Evolutionary conservation across 2,113 vertebrate genomes (phyloP).

Genomic region (Rhinogobius similis): DNA sequence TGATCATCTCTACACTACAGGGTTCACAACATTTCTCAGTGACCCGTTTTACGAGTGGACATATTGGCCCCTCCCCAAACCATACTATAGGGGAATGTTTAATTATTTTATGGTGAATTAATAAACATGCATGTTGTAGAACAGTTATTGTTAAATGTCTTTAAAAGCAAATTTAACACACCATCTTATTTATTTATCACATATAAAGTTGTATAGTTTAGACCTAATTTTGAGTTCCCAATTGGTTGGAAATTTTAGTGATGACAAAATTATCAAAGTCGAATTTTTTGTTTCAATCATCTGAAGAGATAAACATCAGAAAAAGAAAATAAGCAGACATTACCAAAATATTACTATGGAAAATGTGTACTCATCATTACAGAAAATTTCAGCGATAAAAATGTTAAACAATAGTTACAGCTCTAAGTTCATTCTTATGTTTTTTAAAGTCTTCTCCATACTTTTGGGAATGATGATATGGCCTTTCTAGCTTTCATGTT

Average conservation of each 20-base stretch:
- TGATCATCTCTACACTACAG: background rate
- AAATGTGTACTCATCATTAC: background rate
- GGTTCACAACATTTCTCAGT: background rate
- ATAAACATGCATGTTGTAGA: background rate
- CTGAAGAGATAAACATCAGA: background rate
- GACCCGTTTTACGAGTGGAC: too few species aligned
- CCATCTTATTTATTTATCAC: too few species aligned
- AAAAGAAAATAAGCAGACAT: background rate
- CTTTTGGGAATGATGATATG: background rate
- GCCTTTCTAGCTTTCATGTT: conserved; percentile 84
- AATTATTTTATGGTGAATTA: background rate
- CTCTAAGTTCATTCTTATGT: background rate
- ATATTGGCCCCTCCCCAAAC: too few species aligned
- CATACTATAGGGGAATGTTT: too few species aligned
- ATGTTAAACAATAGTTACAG: background rate
- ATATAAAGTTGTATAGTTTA: too few species aligned
- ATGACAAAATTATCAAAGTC: too few species aligned
- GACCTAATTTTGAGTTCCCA: too few species aligned
- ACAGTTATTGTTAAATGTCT: too few species aligned
- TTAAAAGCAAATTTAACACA: too few species aligned
- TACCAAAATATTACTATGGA: background rate
- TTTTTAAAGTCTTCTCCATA: background rate
- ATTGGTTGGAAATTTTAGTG: too few species aligned
- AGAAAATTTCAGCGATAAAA: background rate
- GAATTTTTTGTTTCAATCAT: too few species aligned